Evolutionary conservation across 2,113 vertebrate genomes (phyloP).

Genomic region (Phodopus roborovskii): DNA sequence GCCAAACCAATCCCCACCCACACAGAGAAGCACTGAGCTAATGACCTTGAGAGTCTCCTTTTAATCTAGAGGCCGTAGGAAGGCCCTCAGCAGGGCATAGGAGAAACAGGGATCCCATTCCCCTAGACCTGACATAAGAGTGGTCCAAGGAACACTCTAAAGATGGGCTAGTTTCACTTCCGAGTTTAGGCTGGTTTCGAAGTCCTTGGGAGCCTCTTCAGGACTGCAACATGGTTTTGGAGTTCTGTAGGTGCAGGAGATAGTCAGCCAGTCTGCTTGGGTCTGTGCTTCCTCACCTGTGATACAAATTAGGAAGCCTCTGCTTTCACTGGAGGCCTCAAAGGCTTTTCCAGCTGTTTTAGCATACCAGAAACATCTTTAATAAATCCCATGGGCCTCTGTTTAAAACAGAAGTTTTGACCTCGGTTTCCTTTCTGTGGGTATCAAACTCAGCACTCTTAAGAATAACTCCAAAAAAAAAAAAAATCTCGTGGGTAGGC

Average conservation of each 20-base stretch:
- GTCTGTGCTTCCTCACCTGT: constrained; percentile 74
- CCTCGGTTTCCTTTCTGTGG: constrained; percentile 71
- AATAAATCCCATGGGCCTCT: constrained; percentile 72
- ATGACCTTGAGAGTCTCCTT: constrained; percentile 73
- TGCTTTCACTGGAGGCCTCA: constrained; percentile 14
- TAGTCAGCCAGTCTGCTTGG: constrained; percentile 39
- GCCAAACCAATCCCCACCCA: constrained; percentile 52
- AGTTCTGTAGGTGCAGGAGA: background rate
- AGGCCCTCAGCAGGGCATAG: background rate
- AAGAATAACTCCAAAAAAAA: constrained; percentile 37
- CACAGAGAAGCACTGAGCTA: constrained; percentile 51
- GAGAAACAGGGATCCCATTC: background rate
- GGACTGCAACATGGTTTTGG: constrained; percentile 16
- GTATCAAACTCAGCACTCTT: constrained; percentile 73
- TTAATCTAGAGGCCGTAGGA: constrained; percentile 35
- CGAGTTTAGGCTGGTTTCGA: background rate
- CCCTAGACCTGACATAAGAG: background rate
- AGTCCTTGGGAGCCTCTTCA: background rate
- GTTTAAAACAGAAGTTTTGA: constrained; percentile 78
- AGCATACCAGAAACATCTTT: constrained; percentile 79
- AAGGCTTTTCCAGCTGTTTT: constrained; percentile 72
- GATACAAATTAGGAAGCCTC: constrained; percentile 56
- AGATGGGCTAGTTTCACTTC: background rate
- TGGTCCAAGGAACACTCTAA: background rate
- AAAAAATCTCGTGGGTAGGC: constrained; percentile 38